Percentiles rank a stretch among this genome's conserved stretches.
These are phyloP conservation scores for Hemibagrus guttatus DNA, from an alignment of 2,797 vertebrate genomes.

Conservation along the genomic window DNA sequence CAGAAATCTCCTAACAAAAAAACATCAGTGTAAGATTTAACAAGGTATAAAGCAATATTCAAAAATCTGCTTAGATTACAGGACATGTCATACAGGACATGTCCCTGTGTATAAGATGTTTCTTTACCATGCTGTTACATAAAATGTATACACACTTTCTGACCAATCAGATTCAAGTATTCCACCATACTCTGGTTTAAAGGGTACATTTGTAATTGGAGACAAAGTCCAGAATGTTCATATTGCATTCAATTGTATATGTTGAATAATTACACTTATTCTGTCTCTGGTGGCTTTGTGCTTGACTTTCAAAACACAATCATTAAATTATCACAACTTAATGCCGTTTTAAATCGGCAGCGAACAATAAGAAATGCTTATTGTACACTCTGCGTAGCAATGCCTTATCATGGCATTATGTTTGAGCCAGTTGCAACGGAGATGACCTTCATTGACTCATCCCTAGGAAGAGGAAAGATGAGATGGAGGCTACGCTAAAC, in stretches of 20 bases:
- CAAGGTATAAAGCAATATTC: neutral
- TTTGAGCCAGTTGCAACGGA: neutral
- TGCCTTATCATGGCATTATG: neutral
- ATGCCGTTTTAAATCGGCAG: neutral
- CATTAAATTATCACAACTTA: neutral
- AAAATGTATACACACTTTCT: no score
- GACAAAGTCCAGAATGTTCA: neutral
- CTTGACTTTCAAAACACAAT: neutral
- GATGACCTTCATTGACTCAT: conserved; percentile 40
- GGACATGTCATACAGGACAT: neutral
- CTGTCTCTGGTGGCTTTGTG: neutral
- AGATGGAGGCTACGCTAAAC: conserved; percentile 22
- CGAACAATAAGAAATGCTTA: neutral
- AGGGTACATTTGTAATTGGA: neutral
- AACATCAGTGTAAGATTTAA: neutral
- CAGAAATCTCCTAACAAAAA: neutral
- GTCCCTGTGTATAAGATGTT: neutral
- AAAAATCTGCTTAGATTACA: neutral
- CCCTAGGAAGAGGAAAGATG: conserved; percentile 31
- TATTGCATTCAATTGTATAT: neutral
- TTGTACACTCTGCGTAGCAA: neutral
- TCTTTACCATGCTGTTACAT: neutral
- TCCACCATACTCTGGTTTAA: no score
- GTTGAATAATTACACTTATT: neutral
- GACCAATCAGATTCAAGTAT: no score